Percentiles rank a stretch among this genome's conserved stretches.
These are phyloP conservation scores for Thumatha senex DNA, from an alignment of 2,888 invertebrate genomes.

Conservation along the genomic window DNA sequence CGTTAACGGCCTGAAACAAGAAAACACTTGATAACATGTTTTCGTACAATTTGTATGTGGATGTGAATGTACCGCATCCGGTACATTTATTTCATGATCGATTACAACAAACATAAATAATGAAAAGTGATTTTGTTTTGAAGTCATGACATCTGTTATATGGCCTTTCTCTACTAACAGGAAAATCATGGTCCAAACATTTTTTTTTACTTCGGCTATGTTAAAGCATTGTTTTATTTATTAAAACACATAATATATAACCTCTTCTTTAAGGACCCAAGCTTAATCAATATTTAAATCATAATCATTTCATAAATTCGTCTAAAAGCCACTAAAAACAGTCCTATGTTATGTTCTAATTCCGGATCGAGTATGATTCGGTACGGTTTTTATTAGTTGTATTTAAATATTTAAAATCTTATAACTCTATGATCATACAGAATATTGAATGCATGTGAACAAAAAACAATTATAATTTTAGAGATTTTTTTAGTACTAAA, in stretches of 20 bases:
- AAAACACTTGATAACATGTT: too few species aligned
- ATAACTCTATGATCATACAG: constrained; percentile 5
- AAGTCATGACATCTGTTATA: too few species aligned
- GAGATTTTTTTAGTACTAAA: neutral
- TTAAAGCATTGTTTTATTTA: constrained; percentile 4
- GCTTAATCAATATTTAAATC: constrained; percentile 7
- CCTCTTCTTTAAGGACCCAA: constrained; percentile 8
- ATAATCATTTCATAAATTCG: constrained; percentile 5
- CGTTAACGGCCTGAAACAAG: too few species aligned
- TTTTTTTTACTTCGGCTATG: constrained; percentile 12
- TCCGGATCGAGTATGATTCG: constrained; percentile 11
- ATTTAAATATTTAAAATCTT: constrained; percentile 6
- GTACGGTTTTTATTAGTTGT: constrained; percentile 8
- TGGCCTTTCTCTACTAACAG: constrained; percentile 16
- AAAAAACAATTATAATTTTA: neutral
- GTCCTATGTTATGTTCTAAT: constrained; percentile 14
- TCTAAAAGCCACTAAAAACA: constrained; percentile 10
- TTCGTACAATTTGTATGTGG: too few species aligned
- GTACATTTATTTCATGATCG: too few species aligned
- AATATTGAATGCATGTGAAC: neutral
- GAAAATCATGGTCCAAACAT: constrained; percentile 17
- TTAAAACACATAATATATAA: constrained; percentile 1
- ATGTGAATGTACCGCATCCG: too few species aligned
- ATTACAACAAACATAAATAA: too few species aligned
- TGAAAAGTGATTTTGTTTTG: too few species aligned